A percentile compares a stretch with the other conserved stretches of the same genome.
Conservation (phyloP, 2,888 invertebrate genomes). For the Resseliella maxima region DNA sequence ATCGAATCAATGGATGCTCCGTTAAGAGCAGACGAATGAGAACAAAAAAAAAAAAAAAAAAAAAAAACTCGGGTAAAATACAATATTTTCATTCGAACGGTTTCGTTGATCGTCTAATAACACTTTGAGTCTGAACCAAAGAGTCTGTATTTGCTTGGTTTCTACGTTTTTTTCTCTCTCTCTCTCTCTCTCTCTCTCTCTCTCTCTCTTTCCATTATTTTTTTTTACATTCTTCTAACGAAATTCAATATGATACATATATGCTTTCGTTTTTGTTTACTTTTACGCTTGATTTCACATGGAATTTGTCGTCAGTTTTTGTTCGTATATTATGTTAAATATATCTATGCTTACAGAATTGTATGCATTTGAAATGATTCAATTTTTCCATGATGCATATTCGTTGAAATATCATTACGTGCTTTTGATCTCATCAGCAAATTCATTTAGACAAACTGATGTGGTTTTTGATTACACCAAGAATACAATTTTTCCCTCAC, state of each 20-base stretch:
- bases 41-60: too few species aligned
- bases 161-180: background rate
- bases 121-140: background rate
- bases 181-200: background rate
- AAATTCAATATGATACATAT: slow-evolving; percentile 37
- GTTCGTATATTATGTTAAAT: background rate
- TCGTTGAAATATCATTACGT: background rate
- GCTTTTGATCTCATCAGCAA: slow-evolving; percentile 8
- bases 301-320: background rate
- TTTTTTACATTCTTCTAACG: background rate
- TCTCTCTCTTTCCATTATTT: too few species aligned
- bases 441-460: background rate
- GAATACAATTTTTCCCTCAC: background rate
- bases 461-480: slow-evolving; percentile 4
- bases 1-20: slow-evolving; percentile 31
- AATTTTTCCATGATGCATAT: slow-evolving; percentile 15
- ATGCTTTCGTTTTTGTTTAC: background rate
- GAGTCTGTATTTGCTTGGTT: background rate
- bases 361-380: background rate
- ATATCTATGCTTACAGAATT: background rate
- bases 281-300: background rate
- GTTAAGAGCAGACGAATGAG: slow-evolving; percentile 28
- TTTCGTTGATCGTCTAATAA: background rate
- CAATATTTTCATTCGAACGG: background rate
- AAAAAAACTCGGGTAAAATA: background rate